Evolutionary conservation across 2,888 invertebrate species (phyloP).

Genomic region (Drosophila melanosoma): DNA sequence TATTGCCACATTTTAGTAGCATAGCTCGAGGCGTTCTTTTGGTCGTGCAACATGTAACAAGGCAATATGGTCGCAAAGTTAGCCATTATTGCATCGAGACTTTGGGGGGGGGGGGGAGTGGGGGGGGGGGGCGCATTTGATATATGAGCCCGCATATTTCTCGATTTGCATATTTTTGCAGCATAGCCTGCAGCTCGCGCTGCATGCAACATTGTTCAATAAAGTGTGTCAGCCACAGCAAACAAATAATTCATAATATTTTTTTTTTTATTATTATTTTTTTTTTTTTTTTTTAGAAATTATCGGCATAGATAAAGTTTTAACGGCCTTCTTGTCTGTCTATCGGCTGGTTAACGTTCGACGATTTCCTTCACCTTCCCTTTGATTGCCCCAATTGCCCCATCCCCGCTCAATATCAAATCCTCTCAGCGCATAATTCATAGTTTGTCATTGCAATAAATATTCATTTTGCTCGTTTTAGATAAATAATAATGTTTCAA

Average conservation of each 20-base stretch:
- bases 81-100: slow-evolving; percentile 14
- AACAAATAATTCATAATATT: slow-evolving; percentile 47
- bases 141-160: slow-evolving; percentile 34
- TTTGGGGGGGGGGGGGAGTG: not conserved
- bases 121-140: slow-evolving; percentile 11
- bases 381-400: not conserved
- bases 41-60: slow-evolving; percentile 32
- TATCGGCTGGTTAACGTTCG: not conserved
- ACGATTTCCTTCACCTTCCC: no score
- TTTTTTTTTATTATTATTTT: no score
- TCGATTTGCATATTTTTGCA: slow-evolving; percentile 39
- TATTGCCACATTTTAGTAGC: slow-evolving; percentile 31
- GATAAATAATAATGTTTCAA: slow-evolving; percentile 39
- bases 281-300: slow-evolving; percentile 40
- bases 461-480: slow-evolving; percentile 50
- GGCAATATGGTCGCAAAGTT: slow-evolving; percentile 34
- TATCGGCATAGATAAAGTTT: slow-evolving; percentile 50
- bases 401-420: not conserved
- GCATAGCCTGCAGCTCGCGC: slow-evolving; percentile 16
- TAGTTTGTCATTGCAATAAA: slow-evolving; percentile 47
- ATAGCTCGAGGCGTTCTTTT: slow-evolving; percentile 51
- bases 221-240: slow-evolving; percentile 30
- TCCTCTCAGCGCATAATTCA: not conserved
- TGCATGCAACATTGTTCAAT: slow-evolving; percentile 38
- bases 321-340: not conserved